These are phyloP conservation scores for Xestia c-nigrum DNA, from an alignment of 2,888 invertebrate genomes.

Conservation along the genomic window DNA sequence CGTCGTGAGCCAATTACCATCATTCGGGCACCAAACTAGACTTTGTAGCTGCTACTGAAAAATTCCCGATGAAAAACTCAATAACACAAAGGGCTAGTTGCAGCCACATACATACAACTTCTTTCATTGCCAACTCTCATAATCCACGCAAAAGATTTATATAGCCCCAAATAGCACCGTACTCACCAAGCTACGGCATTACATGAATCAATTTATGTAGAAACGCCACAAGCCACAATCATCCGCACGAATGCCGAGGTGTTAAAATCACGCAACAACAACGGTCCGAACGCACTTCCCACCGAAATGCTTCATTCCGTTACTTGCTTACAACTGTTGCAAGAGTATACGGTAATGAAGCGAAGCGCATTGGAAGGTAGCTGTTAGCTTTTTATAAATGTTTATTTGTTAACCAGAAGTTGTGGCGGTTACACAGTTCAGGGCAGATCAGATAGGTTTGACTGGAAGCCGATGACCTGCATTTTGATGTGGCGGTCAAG, in stretches of 20 bases:
- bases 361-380: constrained; percentile 11
- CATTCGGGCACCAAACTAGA: no score
- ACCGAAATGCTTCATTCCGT: constrained; percentile 46
- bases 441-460: not conserved
- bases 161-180: constrained; percentile 9
- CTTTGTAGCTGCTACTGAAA: not conserved
- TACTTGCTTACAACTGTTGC: constrained; percentile 34
- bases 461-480: not conserved
- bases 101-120: not conserved
- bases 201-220: constrained; percentile 47
- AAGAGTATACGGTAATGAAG: constrained; percentile 20
- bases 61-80: not conserved
- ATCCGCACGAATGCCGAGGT: constrained; percentile 43
- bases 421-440: not conserved
- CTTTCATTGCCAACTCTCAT: not conserved
- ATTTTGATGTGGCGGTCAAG: not conserved
- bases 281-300: constrained; percentile 46
- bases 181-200: constrained; percentile 11
- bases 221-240: constrained; percentile 47
- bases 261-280: constrained; percentile 52
- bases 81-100: not conserved
- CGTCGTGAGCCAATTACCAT: no score
- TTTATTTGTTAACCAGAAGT: constrained; percentile 1
- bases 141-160: not conserved
- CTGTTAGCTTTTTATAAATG: constrained; percentile 1